Percentiles rank a stretch among this genome's conserved stretches.
Conservation (phyloP, 2,888 invertebrate species). For the Imbricaverruca yamaguchii region DNA sequence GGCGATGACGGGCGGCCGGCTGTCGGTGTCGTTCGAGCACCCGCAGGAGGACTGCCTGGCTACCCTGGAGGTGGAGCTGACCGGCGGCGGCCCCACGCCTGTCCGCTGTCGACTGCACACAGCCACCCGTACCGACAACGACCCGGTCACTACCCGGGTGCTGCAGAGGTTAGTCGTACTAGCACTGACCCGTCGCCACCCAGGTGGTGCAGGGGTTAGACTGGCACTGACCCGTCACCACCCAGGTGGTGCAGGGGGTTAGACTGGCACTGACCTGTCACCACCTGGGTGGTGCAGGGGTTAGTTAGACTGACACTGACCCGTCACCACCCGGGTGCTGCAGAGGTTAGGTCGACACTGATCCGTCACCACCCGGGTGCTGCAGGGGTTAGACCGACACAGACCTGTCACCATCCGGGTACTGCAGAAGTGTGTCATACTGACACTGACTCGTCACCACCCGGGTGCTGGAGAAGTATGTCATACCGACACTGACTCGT, state of each 20-base stretch:
- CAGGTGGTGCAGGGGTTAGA: too few species aligned
- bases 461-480: conserved; percentile 39
- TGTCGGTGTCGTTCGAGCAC: conserved; percentile 85
- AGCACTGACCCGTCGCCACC: conserved; percentile 28
- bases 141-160: conserved; percentile 49
- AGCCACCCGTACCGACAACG: conserved; percentile 45
- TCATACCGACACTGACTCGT: conserved; percentile 44
- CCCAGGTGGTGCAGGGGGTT: too few species aligned
- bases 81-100: conserved; percentile 58
- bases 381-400: too few species aligned
- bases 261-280: too few species aligned
- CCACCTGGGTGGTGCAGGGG: conserved; percentile 31
- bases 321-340: conserved; percentile 53
- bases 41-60: conserved; percentile 87
- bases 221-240: too few species aligned
- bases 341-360: conserved; percentile 52
- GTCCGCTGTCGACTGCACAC: conserved; percentile 70
- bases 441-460: too few species aligned
- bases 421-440: too few species aligned
- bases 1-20: conserved; percentile 78
- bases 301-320: conserved; percentile 45
- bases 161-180: conserved; percentile 56
- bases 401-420: too few species aligned
- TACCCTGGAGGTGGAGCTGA: conserved; percentile 79
- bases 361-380: conserved; percentile 28